These are phyloP conservation scores for Miichthys miiuy DNA, from an alignment of 2,797 vertebrate genomes.

Conservation along the genomic window DNA sequence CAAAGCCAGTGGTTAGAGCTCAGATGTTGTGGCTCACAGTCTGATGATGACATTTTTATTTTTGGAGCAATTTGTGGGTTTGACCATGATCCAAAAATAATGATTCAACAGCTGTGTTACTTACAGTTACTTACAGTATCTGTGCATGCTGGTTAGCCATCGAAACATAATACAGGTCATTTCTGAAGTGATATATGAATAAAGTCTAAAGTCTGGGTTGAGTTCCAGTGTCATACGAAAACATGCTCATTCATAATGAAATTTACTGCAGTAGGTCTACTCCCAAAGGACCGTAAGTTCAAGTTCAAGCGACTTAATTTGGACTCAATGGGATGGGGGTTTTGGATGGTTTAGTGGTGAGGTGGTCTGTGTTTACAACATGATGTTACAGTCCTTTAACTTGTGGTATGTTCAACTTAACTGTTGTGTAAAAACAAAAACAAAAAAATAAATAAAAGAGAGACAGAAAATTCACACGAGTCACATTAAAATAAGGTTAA, in stretches of 20 bases:
- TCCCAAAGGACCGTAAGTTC: neutral
- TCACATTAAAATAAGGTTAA: neutral
- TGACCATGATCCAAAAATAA: neutral
- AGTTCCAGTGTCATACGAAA: neutral
- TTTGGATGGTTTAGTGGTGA: neutral
- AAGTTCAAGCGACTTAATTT: neutral
- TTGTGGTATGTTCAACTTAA: neutral
- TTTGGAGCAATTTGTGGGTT: neutral
- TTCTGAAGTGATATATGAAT: neutral
- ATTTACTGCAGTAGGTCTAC: neutral
- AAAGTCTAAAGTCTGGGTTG: neutral
- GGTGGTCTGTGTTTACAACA: neutral
- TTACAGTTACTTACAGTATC: too few species aligned
- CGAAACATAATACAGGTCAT: neutral
- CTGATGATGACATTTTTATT: too few species aligned
- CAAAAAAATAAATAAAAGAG: neutral
- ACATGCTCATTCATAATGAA: neutral
- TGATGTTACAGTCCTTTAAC: neutral
- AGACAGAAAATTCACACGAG: neutral
- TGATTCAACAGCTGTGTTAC: neutral
- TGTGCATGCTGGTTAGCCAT: neutral
- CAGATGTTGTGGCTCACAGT: too few species aligned
- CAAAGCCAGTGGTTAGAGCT: too few species aligned
- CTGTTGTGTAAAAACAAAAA: neutral
- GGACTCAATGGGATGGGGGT: neutral